Evolutionary conservation across 2,797 vertebrate genomes (phyloP), one percentile per base, ranked within the genome.

Genomic region (Kryptolebias ocellatus): DNA sequence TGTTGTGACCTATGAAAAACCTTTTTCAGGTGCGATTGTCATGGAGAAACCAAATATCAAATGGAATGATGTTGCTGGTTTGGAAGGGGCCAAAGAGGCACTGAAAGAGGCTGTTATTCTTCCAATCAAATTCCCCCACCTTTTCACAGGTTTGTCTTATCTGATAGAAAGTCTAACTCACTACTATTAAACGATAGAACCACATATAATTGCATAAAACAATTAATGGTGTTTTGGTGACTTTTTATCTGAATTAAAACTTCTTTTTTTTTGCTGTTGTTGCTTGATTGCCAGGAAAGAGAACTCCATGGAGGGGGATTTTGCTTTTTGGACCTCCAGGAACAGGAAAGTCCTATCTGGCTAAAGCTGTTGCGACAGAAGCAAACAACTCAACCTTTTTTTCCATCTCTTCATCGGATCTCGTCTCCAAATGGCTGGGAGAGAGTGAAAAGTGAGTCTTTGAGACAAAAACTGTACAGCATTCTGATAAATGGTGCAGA

Each of bases 381-480:
- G 98, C 98, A 76, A 98, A 99, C 92, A 99, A 99, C 87, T 99
- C 98, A 14, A 99, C 97, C 0, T 99, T 99, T 88, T 99, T 99
- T 86, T 97, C 98, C 57, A 93, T 99, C 79, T 98, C 97, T 42
- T 99, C 98, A 0, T 99, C 98, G 76, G 97, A 98, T 81, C 95
- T 99, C 20, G 96, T 99, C 55, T 99, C 98, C 57, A 99, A 99
- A 87, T 99, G 98, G 98, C 90, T 99, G 24, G 97, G 98, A 70
- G 97, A 98, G 90, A 99, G 98, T 90, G 98, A 99, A 92, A 99
- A 99, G 98, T 98, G 87, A 95, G 96, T 94, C 51, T 16, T 31
- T 20, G 28, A 42, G 20, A 50, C 15, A 10, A 11, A 24, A 46
- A 20, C 15, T 34, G 8, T 17, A 28, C 28, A 28, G 12, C 15